Evolutionary conservation across 2,888 invertebrate genomes (phyloP).

Genomic region (Harpalus rufipes): DNA sequence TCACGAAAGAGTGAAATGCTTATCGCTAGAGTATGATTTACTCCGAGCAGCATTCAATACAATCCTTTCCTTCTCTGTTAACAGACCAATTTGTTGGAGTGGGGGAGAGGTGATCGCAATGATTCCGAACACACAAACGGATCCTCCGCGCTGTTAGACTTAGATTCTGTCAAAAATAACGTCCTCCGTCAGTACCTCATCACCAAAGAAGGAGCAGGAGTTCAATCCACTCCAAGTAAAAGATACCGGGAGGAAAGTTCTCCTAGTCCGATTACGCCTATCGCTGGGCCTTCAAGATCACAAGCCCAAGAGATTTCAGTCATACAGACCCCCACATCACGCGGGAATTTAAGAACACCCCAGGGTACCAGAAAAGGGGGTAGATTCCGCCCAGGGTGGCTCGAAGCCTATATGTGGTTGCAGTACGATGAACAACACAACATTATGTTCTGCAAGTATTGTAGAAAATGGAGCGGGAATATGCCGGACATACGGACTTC

Average conservation of each 20-base stretch:
- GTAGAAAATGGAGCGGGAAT: conserved; percentile 85
- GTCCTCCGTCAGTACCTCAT: conserved; percentile 62
- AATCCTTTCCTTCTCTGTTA: conserved; percentile 85
- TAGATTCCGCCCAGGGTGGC: conserved; percentile 85
- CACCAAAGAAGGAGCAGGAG: not conserved
- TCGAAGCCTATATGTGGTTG: conserved; percentile 85
- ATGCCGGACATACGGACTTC: conserved; percentile 87
- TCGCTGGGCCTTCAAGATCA: conserved; percentile 71
- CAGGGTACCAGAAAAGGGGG: conserved; percentile 80
- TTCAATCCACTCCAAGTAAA: conserved; percentile 37
- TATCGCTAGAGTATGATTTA: conserved; percentile 70
- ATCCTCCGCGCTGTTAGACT: conserved; percentile 68
- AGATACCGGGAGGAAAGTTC: conserved; percentile 65
- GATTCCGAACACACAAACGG: conserved; percentile 72
- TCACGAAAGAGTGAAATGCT: conserved; percentile 68
- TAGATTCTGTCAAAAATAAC: conserved; percentile 58
- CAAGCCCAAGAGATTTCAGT: conserved; percentile 76
- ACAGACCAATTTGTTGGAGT: conserved; percentile 80
- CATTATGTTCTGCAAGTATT: conserved; percentile 86
- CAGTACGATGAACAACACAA: conserved; percentile 84
- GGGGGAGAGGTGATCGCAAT: conserved; percentile 78
- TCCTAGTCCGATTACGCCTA: conserved; percentile 71
- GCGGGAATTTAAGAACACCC: conserved; percentile 69
- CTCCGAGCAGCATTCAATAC: conserved; percentile 71
- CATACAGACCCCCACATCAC: conserved; percentile 72